Evolutionary conservation across 2,797 vertebrate species (phyloP).

Genomic region (Hypotaenidia philippensis): DNA sequence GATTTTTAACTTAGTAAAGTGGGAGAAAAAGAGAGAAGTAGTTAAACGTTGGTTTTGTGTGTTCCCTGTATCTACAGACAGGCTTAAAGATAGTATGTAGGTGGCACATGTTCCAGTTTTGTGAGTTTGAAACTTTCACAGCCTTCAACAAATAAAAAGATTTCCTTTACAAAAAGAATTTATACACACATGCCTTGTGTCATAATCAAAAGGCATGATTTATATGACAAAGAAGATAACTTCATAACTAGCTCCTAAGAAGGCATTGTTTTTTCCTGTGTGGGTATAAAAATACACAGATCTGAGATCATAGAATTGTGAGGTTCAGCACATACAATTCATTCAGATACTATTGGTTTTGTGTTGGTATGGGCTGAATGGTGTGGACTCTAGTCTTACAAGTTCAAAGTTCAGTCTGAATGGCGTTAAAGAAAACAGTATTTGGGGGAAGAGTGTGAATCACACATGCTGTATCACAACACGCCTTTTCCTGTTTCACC

Average conservation of each 20-base stretch:
- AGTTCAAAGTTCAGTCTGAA: not conserved
- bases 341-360: not conserved
- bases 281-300: not conserved
- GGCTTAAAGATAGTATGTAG: not conserved
- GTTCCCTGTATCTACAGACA: not conserved
- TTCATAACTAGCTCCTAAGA: not conserved
- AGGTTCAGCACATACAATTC: not conserved
- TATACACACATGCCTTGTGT: not conserved
- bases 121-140: not conserved
- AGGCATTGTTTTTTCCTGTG: not conserved
- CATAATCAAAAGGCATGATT: not conserved
- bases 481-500: not conserved
- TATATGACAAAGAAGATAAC: not conserved
- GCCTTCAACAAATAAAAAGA: not conserved
- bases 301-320: not conserved
- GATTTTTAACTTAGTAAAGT: not conserved
- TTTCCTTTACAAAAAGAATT: not conserved
- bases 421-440: not conserved
- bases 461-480: fast-evolving
- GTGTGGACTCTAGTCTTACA: not conserved
- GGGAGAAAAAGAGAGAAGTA: not conserved
- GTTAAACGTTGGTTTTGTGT: not conserved
- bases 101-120: not conserved
- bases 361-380: not conserved
- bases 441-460: not conserved